phyloP scores from a whole-genome alignment of 2,113 vertebrate genomes.

The Sorex fumeus region DNA sequence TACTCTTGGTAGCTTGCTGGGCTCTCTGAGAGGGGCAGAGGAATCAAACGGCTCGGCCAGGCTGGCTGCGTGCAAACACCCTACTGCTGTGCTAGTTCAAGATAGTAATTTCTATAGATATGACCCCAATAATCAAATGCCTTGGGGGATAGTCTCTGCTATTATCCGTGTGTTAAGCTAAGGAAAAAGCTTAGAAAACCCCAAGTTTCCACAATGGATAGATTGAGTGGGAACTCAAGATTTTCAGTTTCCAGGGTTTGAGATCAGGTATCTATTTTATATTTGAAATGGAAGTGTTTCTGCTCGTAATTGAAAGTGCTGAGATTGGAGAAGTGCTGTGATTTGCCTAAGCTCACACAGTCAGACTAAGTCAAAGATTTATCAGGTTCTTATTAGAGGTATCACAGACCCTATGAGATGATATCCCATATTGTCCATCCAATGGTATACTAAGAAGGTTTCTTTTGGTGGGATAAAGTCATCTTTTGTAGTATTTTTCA shows the following conservation, averaged over 20 bases:
- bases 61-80: too few relatives aligned
- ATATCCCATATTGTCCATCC: neutral
- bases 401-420: neutral
- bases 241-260: neutral
- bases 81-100: too few relatives aligned
- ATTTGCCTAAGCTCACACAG: neutral
- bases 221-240: neutral
- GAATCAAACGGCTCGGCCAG: too few relatives aligned
- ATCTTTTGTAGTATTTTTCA: neutral
- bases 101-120: neutral
- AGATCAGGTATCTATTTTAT: slow-evolving; percentile 41
- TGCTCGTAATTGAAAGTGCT: neutral
- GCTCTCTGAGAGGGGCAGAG: too few relatives aligned
- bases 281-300: slow-evolving; percentile 35
- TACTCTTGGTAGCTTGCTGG: too few relatives aligned
- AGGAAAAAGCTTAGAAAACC: neutral
- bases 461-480: neutral
- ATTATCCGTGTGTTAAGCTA: neutral
- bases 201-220: neutral
- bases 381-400: neutral
- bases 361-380: neutral
- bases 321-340: neutral
- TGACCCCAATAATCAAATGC: neutral
- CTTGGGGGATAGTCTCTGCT: neutral
- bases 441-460: neutral